Evolutionary conservation across 2,888 invertebrate genomes (phyloP).

Genomic region (Phengaris arion): DNA sequence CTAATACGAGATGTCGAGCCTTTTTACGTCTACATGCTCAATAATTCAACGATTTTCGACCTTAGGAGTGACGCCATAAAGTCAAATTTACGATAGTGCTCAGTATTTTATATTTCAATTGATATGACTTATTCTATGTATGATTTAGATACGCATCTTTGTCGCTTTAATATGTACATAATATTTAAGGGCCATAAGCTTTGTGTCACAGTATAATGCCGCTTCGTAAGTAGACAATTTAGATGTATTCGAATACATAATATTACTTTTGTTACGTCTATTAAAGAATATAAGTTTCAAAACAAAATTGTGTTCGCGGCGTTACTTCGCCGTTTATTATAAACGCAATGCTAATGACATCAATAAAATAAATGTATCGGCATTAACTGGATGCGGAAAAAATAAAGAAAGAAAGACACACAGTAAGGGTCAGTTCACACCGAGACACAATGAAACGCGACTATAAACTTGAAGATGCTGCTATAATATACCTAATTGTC

Average conservation of each 20-base stretch:
- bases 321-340: neutral
- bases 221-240: constrained; percentile 12
- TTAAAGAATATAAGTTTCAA: neutral
- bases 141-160: constrained; percentile 24
- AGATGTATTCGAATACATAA: constrained; percentile 1
- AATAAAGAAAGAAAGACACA: too few species aligned
- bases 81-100: constrained; percentile 24
- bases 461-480: too few species aligned
- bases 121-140: constrained; percentile 32
- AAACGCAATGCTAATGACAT: neutral
- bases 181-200: constrained; percentile 21
- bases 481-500: too few species aligned
- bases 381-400: too few species aligned
- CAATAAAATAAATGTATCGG: too few species aligned
- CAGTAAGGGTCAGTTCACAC: too few species aligned
- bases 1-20: constrained; percentile 35
- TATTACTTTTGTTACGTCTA: constrained; percentile 4
- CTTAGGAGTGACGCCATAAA: constrained; percentile 29
- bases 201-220: neutral
- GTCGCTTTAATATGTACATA: constrained; percentile 27
- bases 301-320: neutral
- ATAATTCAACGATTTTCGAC: constrained; percentile 32
- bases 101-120: constrained; percentile 35
- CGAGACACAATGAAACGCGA: too few species aligned
- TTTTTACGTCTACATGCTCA: constrained; percentile 33